Percentiles rank a stretch among this genome's conserved stretches.
These are phyloP conservation scores for Megalurothrips usitatus DNA, from an alignment of 2,888 invertebrate genomes.

Conservation along the genomic window DNA sequence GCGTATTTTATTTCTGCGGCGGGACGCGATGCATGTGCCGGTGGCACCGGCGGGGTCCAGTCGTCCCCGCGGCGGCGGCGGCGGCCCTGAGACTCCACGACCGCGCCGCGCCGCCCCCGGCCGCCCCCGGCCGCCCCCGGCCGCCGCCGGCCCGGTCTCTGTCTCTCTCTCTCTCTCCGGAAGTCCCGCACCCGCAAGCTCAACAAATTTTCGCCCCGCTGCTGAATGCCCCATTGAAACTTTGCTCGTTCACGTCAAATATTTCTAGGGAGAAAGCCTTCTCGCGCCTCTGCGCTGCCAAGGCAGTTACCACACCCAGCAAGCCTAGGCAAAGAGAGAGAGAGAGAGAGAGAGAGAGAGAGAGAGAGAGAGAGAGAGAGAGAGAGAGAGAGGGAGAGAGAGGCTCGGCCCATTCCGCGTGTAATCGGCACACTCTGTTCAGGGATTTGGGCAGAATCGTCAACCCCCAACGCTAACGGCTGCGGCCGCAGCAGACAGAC, in stretches of 20 bases:
- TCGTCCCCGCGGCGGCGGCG: too few relatives aligned
- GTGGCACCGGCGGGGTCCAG: too few relatives aligned
- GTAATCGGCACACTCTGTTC: too few relatives aligned
- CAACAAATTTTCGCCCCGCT: constrained; percentile 3
- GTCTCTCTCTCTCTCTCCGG: background rate
- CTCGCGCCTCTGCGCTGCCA: background rate
- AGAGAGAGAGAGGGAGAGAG: background rate
- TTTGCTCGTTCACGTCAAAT: constrained; percentile 24
- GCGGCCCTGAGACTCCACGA: too few relatives aligned
- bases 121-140: background rate
- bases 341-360: constrained; percentile 1
- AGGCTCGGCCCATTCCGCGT: background rate
- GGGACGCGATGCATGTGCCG: too few relatives aligned
- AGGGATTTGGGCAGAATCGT: too few relatives aligned
- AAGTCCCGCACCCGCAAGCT: constrained; percentile 13
- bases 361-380: constrained; percentile 1
- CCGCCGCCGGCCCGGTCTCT: background rate
- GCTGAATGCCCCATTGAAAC: constrained; percentile 20
- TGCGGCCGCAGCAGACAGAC: too few relatives aligned
- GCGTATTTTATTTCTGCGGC: too few relatives aligned
- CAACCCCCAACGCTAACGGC: too few relatives aligned
- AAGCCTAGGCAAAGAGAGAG: background rate
- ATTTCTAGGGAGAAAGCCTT: background rate
- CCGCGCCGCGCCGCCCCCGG: background rate
- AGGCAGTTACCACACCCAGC: background rate